Conservation (phyloP, 2,113 vertebrate genomes). For the Nothobranchius furzeri region DNA sequence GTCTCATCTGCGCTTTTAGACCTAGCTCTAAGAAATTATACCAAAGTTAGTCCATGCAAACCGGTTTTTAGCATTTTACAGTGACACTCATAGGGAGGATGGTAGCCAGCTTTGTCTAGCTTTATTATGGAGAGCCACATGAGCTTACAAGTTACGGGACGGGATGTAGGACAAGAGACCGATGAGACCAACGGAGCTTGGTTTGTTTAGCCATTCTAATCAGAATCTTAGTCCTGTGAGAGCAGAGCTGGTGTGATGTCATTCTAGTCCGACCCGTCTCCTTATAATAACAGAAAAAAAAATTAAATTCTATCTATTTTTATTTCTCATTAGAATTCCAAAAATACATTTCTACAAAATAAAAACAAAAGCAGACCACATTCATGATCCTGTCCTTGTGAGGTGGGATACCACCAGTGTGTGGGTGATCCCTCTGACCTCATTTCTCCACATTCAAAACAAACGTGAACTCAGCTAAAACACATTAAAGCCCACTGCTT, state of each 20-base stretch:
- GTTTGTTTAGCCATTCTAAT: background rate
- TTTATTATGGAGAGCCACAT: slow-evolving; percentile 21
- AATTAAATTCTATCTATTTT: too few relatives aligned
- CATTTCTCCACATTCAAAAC: background rate
- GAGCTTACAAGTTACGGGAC: slow-evolving; percentile 53
- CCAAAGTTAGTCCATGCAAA: background rate
- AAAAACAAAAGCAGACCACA: too few relatives aligned
- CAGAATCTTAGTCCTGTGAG: too few relatives aligned
- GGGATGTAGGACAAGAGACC: slow-evolving; percentile 59
- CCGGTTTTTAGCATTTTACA: background rate
- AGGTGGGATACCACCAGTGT: background rate
- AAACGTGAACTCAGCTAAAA: background rate
- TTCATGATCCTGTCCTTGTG: background rate
- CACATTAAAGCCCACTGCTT: background rate
- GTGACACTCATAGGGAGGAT: background rate
- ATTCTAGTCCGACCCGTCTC: too few relatives aligned
- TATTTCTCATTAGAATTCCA: too few relatives aligned
- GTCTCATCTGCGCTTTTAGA: slow-evolving; percentile 13
- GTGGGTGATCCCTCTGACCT: background rate
- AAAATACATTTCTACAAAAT: too few relatives aligned
- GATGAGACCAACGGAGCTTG: slow-evolving; percentile 21
- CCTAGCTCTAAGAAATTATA: background rate
- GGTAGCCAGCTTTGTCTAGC: slow-evolving; percentile 32
- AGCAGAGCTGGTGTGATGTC: too few relatives aligned
- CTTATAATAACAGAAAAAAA: too few relatives aligned